Conservation (phyloP, 1,140 invertebrate species). For the Bombus balteatus region DNA sequence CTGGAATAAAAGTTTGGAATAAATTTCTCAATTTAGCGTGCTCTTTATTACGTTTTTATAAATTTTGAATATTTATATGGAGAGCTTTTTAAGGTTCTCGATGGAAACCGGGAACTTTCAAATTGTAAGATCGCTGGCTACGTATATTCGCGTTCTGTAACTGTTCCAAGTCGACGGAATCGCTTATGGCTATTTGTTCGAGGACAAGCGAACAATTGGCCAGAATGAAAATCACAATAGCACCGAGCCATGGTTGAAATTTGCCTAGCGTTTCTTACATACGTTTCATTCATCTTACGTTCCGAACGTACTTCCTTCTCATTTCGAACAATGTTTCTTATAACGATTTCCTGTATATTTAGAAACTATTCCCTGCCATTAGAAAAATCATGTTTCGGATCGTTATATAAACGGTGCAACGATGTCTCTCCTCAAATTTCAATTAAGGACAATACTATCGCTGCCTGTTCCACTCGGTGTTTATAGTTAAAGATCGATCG, state of each 20-base stretch:
- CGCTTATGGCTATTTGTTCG: background rate
- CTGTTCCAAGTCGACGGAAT: background rate
- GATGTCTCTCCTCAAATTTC: too few relatives aligned
- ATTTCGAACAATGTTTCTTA: background rate
- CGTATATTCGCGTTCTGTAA: background rate
- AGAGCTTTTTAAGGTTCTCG: background rate
- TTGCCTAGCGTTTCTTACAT: background rate
- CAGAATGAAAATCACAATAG: background rate
- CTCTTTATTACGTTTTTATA: background rate
- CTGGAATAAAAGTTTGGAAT: background rate
- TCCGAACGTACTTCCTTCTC: background rate
- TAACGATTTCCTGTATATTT: background rate
- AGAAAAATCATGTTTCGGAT: background rate
- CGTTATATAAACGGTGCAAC: too few relatives aligned
- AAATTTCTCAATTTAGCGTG: background rate
- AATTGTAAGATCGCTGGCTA: background rate
- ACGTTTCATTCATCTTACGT: too few relatives aligned
- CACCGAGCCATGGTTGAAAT: background rate
- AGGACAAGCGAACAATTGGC: background rate
- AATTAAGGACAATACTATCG: too few relatives aligned
- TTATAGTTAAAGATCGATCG: background rate
- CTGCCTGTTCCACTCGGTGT: too few relatives aligned
- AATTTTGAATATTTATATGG: background rate
- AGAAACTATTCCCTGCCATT: background rate
- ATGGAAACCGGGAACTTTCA: background rate